phyloP scores from a whole-genome alignment of 1,140 invertebrate genomes.

The Drosophila teissieri region DNA sequence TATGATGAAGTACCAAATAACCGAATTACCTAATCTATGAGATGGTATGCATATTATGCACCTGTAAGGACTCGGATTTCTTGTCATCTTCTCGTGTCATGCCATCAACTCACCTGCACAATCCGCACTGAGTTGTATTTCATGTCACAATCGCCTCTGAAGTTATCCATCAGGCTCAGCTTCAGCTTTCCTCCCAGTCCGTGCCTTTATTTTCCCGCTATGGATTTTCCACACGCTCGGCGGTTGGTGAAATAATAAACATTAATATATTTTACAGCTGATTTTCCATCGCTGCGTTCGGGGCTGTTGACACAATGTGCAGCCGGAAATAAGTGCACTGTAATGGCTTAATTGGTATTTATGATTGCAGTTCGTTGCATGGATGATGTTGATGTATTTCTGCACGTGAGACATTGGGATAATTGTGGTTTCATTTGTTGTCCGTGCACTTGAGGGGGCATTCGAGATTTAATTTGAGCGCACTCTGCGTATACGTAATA shows the following conservation, averaged over 20 bases:
- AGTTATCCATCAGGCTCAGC: constrained; percentile 59
- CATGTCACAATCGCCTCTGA: constrained; percentile 48
- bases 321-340: constrained; percentile 62
- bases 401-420: constrained; percentile 47
- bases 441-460: constrained; percentile 12
- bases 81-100: constrained; percentile 7
- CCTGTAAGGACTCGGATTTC: too few species aligned
- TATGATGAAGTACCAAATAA: not conserved
- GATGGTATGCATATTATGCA: too few species aligned
- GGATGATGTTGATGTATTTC: constrained; percentile 16
- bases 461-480: constrained; percentile 20
- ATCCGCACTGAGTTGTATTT: constrained; percentile 50
- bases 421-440: constrained; percentile 44
- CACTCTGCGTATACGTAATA: constrained; percentile 11
- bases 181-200: constrained; percentile 17
- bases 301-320: constrained; percentile 42
- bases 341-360: constrained; percentile 81
- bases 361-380: constrained; percentile 40
- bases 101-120: constrained; percentile 19
- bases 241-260: constrained; percentile 46
- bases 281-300: constrained; percentile 35
- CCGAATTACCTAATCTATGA: not conserved
- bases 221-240: constrained; percentile 39
- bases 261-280: constrained; percentile 35
- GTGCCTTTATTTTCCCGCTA: not conserved